Conservation (phyloP, 2,888 invertebrate genomes). For the Phlogophora meticulosa region DNA sequence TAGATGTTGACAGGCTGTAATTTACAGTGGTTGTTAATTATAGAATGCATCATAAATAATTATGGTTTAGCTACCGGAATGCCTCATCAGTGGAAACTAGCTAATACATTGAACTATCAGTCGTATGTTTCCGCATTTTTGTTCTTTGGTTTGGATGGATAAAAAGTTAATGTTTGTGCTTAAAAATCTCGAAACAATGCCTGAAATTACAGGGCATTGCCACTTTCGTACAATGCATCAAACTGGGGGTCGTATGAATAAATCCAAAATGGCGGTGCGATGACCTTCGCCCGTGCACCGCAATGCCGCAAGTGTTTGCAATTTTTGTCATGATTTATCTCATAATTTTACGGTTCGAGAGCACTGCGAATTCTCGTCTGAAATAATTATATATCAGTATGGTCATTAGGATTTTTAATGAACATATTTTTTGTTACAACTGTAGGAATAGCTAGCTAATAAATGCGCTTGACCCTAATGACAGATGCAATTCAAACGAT, state of each 20-base stretch:
- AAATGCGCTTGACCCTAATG: conserved; percentile 43
- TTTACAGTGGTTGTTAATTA: conserved; percentile 57
- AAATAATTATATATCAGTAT: conserved; percentile 43
- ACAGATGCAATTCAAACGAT: conserved; percentile 33
- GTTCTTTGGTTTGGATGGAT: no score
- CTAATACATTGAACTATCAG: conserved; percentile 10
- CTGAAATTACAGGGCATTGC: conserved; percentile 33
- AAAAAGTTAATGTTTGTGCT: no score
- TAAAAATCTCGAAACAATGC: conserved; percentile 13
- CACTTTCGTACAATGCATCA: conserved; percentile 51
- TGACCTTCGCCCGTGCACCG: conserved; percentile 66
- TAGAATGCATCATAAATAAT: conserved; percentile 61
- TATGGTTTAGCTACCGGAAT: conserved; percentile 49
- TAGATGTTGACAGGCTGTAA: conserved; percentile 57
- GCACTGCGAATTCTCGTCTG: conserved; percentile 40
- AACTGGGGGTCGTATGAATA: conserved; percentile 56
- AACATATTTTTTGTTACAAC: conserved; percentile 39
- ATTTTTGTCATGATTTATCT: conserved; percentile 64
- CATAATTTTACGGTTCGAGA: conserved; percentile 58
- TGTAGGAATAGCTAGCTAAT: conserved; percentile 19
- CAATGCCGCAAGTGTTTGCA: conserved; percentile 59
- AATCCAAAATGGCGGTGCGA: conserved; percentile 60
- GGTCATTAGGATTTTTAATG: conserved; percentile 51
- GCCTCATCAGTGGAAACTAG: conserved; percentile 34
- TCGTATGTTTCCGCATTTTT: conserved; percentile 11